These are phyloP conservation scores for Grammomys surdaster DNA, from an alignment of 2,113 vertebrate species.

Conservation along the genomic window DNA sequence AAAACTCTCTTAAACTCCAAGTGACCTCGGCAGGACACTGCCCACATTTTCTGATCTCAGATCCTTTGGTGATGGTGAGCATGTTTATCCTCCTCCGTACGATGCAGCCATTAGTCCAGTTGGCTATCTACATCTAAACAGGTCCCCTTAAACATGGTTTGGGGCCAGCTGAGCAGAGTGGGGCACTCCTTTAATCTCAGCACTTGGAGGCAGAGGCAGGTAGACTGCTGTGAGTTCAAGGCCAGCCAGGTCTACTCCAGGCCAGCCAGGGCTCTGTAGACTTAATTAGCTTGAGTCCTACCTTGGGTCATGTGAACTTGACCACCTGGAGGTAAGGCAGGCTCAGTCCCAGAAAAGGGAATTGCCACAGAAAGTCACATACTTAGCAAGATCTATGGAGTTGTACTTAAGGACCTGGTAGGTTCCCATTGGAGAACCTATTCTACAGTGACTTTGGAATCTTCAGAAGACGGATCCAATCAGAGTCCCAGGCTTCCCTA, in stretches of 20 bases:
- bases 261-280: not conserved
- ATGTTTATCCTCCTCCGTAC: conserved; percentile 19
- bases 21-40: conserved; percentile 55
- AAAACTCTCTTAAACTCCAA: conserved; percentile 71
- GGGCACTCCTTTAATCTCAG: not conserved
- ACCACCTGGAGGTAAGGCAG: not conserved
- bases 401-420: not conserved
- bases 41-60: conserved; percentile 52
- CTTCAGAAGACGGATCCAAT: not conserved
- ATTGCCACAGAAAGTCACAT: conserved; percentile 28
- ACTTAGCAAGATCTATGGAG: not conserved
- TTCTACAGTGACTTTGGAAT: not conserved
- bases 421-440: not conserved
- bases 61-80: conserved; percentile 47
- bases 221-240: not conserved
- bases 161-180: not conserved
- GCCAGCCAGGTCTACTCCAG: not conserved
- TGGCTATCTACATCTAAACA: not conserved
- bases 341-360: not conserved
- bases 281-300: not conserved
- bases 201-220: not conserved
- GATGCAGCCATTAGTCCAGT: not conserved
- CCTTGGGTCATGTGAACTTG: not conserved
- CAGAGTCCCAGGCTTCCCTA: not conserved
- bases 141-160: conserved; percentile 3